A percentile compares a stretch with the other conserved stretches of the same genome.
Conservation (phyloP, 2,888 invertebrate species). For the Lordiphosa andalusiaca region DNA sequence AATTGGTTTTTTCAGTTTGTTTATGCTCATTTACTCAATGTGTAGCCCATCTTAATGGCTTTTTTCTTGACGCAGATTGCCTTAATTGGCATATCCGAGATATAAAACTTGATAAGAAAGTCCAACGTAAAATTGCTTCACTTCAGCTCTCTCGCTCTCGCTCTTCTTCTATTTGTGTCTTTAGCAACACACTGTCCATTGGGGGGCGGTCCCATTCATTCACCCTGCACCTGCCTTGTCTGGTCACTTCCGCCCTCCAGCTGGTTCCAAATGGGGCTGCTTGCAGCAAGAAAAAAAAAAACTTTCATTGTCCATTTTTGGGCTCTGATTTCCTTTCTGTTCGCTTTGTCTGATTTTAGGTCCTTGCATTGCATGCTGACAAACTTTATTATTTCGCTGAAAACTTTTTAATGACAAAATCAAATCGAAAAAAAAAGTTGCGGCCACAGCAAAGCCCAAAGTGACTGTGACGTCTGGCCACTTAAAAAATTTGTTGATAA, state of each 20-base stretch:
- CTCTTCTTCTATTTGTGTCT: neutral
- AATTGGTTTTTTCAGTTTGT: too few relatives aligned
- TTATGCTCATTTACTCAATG: too few relatives aligned
- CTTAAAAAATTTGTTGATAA: slow-evolving; percentile 7
- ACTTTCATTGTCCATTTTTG: slow-evolving; percentile 38
- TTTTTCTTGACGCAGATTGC: too few relatives aligned
- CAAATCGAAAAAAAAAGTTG: slow-evolving; percentile 44
- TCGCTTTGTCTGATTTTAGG: slow-evolving; percentile 2
- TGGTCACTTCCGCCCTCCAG: neutral
- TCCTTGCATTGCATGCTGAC: slow-evolving; percentile 32
- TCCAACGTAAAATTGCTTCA: neutral
- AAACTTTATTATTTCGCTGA: slow-evolving; percentile 53
- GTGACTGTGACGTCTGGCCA: slow-evolving; percentile 19
- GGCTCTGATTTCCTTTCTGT: slow-evolving; percentile 28
- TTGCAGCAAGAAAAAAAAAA: slow-evolving; percentile 15
- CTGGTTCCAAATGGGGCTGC: slow-evolving; percentile 1
- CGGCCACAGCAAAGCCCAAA: slow-evolving; percentile 7
- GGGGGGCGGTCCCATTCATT: neutral
- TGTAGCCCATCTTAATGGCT: too few relatives aligned
- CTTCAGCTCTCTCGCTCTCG: neutral
- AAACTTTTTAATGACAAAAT: slow-evolving; percentile 65
- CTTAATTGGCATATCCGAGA: too few relatives aligned
- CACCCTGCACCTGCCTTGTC: slow-evolving; percentile 9
- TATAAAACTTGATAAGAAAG: too few relatives aligned
- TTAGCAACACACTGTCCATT: slow-evolving; percentile 2